A percentile compares a stretch with the other conserved stretches of the same genome.
Evolutionary conservation across 2,113 vertebrate species (phyloP).

Genomic region (Gobiocypris rarus): DNA sequence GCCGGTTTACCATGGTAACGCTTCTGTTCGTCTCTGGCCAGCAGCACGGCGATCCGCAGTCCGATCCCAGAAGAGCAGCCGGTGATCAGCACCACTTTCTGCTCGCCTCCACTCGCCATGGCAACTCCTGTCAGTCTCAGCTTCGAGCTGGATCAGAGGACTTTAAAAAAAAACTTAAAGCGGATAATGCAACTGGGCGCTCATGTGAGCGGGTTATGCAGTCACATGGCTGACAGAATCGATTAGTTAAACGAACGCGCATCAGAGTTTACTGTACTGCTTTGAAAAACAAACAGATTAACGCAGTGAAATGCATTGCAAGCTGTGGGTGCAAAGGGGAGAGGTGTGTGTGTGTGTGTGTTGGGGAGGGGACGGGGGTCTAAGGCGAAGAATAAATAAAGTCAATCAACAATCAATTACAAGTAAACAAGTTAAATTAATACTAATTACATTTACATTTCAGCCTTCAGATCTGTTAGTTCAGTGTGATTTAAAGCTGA

Average conservation of each 20-base stretch:
- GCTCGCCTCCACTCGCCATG: constrained; percentile 80
- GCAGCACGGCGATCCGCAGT: constrained; percentile 78
- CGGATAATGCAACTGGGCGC: constrained; percentile 74
- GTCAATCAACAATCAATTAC: background rate
- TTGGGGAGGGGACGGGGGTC: background rate
- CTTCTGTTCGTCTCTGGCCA: constrained; percentile 80
- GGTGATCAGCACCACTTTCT: constrained; percentile 83
- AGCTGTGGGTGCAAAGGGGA: background rate
- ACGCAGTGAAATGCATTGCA: background rate
- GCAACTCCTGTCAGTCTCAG: constrained; percentile 68
- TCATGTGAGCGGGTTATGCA: constrained; percentile 74
- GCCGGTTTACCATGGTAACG: constrained; percentile 82
- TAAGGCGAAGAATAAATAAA: background rate
- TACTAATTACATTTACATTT: background rate
- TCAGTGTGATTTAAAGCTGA: too few relatives aligned
- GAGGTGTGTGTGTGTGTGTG: background rate
- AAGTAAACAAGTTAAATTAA: background rate
- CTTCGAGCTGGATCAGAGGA: constrained; percentile 68
- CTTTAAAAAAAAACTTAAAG: constrained; percentile 70
- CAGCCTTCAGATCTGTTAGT: background rate
- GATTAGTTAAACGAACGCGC: constrained; percentile 49
- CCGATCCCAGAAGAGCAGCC: constrained; percentile 85
- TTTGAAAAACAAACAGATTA: constrained; percentile 31
- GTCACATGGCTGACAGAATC: constrained; percentile 77
- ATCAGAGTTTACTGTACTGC: constrained; percentile 31